Conservation (phyloP, 2,113 vertebrate genomes). For the Oryzias curvinotus region DNA sequence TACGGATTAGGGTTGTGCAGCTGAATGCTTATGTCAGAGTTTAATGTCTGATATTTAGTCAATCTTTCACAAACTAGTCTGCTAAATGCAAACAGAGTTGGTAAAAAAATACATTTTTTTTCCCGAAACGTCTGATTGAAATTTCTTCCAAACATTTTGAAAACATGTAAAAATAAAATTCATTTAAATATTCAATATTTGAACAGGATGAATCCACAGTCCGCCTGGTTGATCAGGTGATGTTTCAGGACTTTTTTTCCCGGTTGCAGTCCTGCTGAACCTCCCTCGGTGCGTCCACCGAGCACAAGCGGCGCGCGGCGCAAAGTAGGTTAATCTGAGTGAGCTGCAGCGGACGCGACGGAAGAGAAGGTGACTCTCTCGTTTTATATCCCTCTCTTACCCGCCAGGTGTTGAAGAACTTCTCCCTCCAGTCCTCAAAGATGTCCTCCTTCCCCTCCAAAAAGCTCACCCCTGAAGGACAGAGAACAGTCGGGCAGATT, state of each 20-base stretch:
- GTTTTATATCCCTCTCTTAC: constrained; percentile 59
- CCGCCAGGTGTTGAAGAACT: constrained; percentile 94
- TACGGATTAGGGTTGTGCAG: no score
- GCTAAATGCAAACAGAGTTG: no score
- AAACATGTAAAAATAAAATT: no score
- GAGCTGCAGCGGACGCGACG: constrained; percentile 6
- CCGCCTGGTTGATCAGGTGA: no score
- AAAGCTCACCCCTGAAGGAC: constrained; percentile 83
- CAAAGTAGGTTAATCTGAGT: constrained; percentile 61
- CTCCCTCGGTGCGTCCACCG: not conserved
- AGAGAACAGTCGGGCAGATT: not conserved
- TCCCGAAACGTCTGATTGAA: no score
- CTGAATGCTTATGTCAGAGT: no score
- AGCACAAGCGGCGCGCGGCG: constrained; percentile 24
- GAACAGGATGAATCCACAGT: no score
- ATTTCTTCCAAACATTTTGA: no score
- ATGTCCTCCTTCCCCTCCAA: constrained; percentile 89
- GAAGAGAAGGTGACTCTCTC: constrained; percentile 47
- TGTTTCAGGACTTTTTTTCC: not conserved
- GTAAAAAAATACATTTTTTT: no score
- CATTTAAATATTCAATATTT: no score
- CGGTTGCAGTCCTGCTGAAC: not conserved
- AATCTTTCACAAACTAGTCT: no score
- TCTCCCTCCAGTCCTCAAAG: constrained; percentile 87
- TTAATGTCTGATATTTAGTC: no score